These are phyloP conservation scores for Caenorhabditis brenneri DNA, from an alignment of 1,140 invertebrate genomes.

Conservation along the genomic window DNA sequence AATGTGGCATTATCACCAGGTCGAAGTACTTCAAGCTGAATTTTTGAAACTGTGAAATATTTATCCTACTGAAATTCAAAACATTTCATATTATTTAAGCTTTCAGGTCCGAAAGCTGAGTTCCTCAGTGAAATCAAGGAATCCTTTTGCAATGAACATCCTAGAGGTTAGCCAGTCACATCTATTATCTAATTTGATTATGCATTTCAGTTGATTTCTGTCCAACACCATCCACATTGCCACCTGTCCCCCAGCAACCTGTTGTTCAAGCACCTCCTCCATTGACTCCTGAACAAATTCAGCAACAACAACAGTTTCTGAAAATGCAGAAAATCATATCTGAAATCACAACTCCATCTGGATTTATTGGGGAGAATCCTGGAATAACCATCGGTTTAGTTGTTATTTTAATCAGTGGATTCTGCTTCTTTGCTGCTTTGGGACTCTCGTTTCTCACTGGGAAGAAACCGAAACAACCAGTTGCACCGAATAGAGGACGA, in stretches of 20 bases:
- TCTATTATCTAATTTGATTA: not conserved
- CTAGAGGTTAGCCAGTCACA: not conserved
- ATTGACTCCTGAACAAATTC: not conserved
- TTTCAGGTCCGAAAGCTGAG: no score
- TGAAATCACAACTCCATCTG: not conserved
- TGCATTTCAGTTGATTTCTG: not conserved
- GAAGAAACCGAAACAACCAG: not conserved
- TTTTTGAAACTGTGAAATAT: not conserved
- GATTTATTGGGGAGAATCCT: not conserved
- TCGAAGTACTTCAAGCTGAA: not conserved
- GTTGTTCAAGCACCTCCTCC: not conserved
- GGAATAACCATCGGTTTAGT: not conserved
- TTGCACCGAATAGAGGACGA: not conserved
- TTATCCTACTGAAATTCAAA: not conserved
- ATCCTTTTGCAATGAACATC: not conserved
- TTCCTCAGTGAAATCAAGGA: no score
- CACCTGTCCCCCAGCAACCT: not conserved
- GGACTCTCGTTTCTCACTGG: not conserved
- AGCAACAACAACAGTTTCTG: not conserved
- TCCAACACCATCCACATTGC: not conserved
- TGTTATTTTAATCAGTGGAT: not conserved
- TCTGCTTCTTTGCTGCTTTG: not conserved
- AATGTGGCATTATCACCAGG: not conserved
- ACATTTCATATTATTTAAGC: no score
- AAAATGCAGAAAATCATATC: not conserved